Evolutionary conservation across 1,140 invertebrate species (phyloP), one percentile per base, ranked within the genome.

Genomic region (Zeugodacus cucurbitae): DNA sequence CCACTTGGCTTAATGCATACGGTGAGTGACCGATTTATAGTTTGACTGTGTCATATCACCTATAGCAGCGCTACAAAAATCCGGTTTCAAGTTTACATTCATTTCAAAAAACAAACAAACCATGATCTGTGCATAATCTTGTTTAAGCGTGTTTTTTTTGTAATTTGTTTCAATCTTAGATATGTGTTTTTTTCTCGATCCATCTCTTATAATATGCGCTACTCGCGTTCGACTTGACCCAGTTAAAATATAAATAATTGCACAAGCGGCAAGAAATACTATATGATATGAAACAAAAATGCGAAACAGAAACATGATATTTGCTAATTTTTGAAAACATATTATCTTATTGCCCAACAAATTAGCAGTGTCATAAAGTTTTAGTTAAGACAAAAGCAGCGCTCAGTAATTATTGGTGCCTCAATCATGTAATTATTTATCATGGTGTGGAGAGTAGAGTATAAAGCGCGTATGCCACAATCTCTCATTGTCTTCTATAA

Each of bases 71-170:
- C 48, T 37, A n/a, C 14, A 37, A 59, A 86, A 86, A 59, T 86
- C 85, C 48, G 85, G 85, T 86, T 86, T 32, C 85, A 86, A 59
- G 85, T 86, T 86, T n/a, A 20, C 44, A 59, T 20, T n/a, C 17
- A 86, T 58, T 86, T n/a, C 22, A 32, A 74, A 17, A 74, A 74
- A 64, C n/a, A 37, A 32, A 74, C 10, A 74, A 74, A 32, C 26
- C 64, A 67, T 14, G 64, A 67, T 67, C 26, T 32, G 29, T 67
- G 14, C 64, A 74, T 74, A 74, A 62, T 26, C 1, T 62, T 26
- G 10, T 62, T 62, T 26, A 62, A n/a, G 58, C 58, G 8, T 7
- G 5, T 67, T 67, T 70, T 5, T 82, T 82, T n/a, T 29, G 48
- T 5, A 22, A 11, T 29, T 82, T 82, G n/a, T 48, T 48, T 82